These are phyloP conservation scores for Heliconius melpomene DNA, from an alignment of 1,140 invertebrate genomes.

Conservation along the genomic window DNA sequence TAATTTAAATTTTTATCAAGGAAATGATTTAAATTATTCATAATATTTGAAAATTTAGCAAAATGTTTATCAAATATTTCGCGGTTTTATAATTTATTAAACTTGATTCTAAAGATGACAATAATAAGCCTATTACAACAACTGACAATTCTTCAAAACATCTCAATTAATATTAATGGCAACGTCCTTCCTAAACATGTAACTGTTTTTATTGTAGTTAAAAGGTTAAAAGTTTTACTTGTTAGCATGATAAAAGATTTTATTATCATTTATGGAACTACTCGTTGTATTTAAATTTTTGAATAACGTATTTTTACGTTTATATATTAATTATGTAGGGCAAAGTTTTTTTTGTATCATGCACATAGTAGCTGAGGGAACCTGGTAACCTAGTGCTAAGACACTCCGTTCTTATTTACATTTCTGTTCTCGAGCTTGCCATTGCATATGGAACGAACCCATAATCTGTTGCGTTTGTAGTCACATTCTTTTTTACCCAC, in stretches of 20 bases:
- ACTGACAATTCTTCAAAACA: not conserved
- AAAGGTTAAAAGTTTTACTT: slow-evolving; percentile 12
- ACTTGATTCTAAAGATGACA: not conserved
- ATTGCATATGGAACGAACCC: too few relatives aligned
- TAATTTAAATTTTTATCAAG: slow-evolving; percentile 9
- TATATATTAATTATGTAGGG: too few relatives aligned
- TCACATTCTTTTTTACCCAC: too few relatives aligned
- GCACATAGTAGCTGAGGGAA: too few relatives aligned
- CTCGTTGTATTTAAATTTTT: not conserved
- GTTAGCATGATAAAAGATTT: slow-evolving; percentile 10
- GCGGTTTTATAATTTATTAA: not conserved
- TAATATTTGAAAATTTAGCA: not conserved
- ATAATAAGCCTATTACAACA: not conserved
- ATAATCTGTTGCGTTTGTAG: too few relatives aligned
- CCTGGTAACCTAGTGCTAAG: too few relatives aligned
- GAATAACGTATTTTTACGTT: not conserved
- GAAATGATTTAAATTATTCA: not conserved
- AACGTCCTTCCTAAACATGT: not conserved
- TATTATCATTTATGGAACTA: not conserved
- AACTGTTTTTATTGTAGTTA: slow-evolving; percentile 1
- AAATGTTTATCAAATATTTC: not conserved
- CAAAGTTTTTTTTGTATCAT: too few relatives aligned
- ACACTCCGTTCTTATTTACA: too few relatives aligned
- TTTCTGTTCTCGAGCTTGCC: too few relatives aligned
- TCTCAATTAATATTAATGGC: not conserved